Evolutionary conservation across 2,888 invertebrate genomes (phyloP), one percentile per base, ranked within the genome.

Genomic region (Celastrina argiolus): DNA sequence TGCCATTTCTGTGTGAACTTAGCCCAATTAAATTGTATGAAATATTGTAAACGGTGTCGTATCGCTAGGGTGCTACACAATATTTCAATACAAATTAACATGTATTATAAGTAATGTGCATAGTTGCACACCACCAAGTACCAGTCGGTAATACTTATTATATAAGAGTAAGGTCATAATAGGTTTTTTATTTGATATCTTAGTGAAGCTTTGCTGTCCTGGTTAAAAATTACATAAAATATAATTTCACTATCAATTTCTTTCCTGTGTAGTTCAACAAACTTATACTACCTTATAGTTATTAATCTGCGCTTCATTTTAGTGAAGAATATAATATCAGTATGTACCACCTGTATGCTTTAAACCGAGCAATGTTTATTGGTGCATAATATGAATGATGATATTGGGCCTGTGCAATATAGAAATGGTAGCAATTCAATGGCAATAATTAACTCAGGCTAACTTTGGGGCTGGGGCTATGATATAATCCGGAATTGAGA

Each of bases 331-430:
- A 14, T 39, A 2, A 12, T 10, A 39, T 39, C 12, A 39, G 10
- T 18, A 16, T 42, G 6, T 7, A 45, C 18, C 18, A 45, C 18
- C 45, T 18, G 45, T 18, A 18, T 45, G 18, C 18, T 45, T 45
- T 18, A 18, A 45, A 3, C 10, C 22, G 26, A 51, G 14, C 51
- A 51, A 51, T 22, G 51, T 36, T 8, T 51, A 22, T 51, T 22
- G 51, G 22, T 6, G 51, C 22, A 22, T 26, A 51, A 51, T 12
- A 51, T 22, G 6, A 6, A 59, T 12, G 10, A 16, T 10, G n/a
- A 26, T 59, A 59, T 59, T 34, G 59, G 59, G 59, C 59, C 16
- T 16, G 59, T 59, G 59, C 59, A 59, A 59, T 59, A 59, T 31
- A 18, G 16, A 18, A 16, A 16, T 16, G 10, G 8, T 5, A n/a